These are phyloP conservation scores for Perizoma affinitatum DNA, from an alignment of 2,888 invertebrate species.

Conservation along the genomic window DNA sequence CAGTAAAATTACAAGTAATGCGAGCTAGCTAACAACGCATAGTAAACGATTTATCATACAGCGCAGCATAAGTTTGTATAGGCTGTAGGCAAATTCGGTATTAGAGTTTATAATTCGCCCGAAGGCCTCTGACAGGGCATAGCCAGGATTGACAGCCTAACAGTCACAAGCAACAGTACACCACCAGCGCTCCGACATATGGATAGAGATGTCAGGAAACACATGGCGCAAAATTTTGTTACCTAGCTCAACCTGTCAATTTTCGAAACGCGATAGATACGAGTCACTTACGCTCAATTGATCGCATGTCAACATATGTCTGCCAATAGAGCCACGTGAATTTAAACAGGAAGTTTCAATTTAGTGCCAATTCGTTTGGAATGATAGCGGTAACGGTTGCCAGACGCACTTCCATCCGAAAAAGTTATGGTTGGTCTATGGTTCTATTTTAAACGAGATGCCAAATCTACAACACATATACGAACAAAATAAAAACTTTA, in stretches of 20 bases:
- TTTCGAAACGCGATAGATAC: slow-evolving; percentile 64
- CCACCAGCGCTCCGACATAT: slow-evolving; percentile 48
- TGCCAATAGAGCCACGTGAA: slow-evolving; percentile 72
- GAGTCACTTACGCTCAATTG: slow-evolving; percentile 77
- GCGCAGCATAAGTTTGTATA: no score
- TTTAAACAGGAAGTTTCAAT: slow-evolving; percentile 81
- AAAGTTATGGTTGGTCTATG: slow-evolving; percentile 67
- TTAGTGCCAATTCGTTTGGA: slow-evolving; percentile 80
- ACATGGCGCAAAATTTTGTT: slow-evolving; percentile 61
- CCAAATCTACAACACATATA: slow-evolving; percentile 51
- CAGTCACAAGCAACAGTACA: no score
- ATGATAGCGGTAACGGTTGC: slow-evolving; percentile 66
- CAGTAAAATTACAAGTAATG: slow-evolving; percentile 74
- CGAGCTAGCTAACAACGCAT: slow-evolving; percentile 74
- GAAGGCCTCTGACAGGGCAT: no score
- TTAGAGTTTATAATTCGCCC: no score
- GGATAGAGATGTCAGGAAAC: slow-evolving; percentile 58
- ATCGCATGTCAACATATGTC: slow-evolving; percentile 74
- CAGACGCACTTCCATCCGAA: slow-evolving; percentile 66
- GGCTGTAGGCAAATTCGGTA: no score
- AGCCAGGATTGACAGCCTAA: no score
- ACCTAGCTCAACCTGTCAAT: slow-evolving; percentile 57
- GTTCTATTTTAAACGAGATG: slow-evolving; percentile 59
- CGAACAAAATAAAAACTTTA: no score
- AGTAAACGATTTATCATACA: slow-evolving; percentile 74